Percentiles rank a stretch among this genome's conserved stretches.
These are phyloP conservation scores for Crepidodera aurea DNA, from an alignment of 2,888 invertebrate genomes.

Conservation along the genomic window DNA sequence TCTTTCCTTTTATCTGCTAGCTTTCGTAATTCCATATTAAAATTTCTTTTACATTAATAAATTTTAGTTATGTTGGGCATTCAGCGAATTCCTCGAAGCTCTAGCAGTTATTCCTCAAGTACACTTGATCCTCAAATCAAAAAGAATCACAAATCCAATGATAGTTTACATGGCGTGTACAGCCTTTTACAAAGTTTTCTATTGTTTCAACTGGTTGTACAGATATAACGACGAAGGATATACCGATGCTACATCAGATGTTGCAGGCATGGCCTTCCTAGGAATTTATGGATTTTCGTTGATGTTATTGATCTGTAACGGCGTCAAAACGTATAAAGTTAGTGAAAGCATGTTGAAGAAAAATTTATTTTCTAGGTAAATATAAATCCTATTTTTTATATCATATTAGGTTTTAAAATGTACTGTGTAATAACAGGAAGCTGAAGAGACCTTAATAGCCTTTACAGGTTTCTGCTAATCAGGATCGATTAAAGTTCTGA, in stretches of 20 bases:
- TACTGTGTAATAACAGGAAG: too few species aligned
- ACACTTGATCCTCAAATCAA: constrained; percentile 26
- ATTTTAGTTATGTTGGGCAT: constrained; percentile 32
- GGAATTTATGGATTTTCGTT: background rate
- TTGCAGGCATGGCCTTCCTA: constrained; percentile 17
- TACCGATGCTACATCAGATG: background rate
- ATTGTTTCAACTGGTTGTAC: constrained; percentile 27
- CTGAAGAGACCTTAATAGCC: too few species aligned
- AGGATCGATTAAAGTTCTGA: too few species aligned
- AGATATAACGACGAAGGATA: constrained; percentile 3
- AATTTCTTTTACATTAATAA: too few species aligned
- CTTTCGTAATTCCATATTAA: too few species aligned
- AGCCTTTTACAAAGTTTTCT: constrained; percentile 25
- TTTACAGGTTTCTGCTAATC: too few species aligned
- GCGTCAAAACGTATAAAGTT: background rate
- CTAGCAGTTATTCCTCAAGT: constrained; percentile 36
- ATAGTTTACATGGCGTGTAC: constrained; percentile 16
- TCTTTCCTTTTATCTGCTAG: too few species aligned
- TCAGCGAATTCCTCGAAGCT: constrained; percentile 35
- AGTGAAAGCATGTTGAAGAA: background rate
- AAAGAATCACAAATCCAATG: constrained; percentile 9
- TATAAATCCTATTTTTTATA: background rate
- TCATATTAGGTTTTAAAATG: too few species aligned
- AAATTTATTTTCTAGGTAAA: constrained; percentile 1
- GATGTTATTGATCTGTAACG: background rate